Conservation (phyloP, 2,888 invertebrate genomes). For the Pyralis farinalis region DNA sequence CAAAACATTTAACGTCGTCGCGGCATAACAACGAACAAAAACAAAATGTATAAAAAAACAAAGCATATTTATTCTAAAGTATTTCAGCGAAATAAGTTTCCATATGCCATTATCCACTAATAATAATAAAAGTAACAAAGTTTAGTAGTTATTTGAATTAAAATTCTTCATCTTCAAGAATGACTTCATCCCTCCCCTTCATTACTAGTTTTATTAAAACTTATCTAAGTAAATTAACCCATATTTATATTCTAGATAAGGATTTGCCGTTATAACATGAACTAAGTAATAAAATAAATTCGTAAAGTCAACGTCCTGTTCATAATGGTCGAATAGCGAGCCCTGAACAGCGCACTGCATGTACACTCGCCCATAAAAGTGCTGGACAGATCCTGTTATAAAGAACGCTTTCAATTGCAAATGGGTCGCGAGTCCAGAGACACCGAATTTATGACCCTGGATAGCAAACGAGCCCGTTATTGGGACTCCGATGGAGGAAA, state of each 20-base stretch:
- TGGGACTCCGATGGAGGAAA: constrained; percentile 58
- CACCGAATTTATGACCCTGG: constrained; percentile 62
- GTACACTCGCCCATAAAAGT: constrained; percentile 55
- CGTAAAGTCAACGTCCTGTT: constrained; percentile 20
- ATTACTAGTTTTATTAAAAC: too few species aligned
- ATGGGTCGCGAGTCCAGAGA: constrained; percentile 63
- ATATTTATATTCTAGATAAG: constrained; percentile 8
- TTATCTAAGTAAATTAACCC: constrained; percentile 9
- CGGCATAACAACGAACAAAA: too few species aligned
- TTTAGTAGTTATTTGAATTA: too few species aligned
- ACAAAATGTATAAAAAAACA: too few species aligned
- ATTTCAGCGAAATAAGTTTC: too few species aligned
- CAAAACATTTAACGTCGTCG: too few species aligned
- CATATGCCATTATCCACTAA: too few species aligned
- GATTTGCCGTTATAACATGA: constrained; percentile 13
- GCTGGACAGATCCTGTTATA: constrained; percentile 67
- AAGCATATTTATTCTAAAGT: too few species aligned
- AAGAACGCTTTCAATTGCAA: constrained; percentile 77
- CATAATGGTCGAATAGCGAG: constrained; percentile 12
- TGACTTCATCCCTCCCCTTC: too few species aligned
- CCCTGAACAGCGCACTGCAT: constrained; percentile 23
- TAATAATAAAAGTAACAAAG: too few species aligned
- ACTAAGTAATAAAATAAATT: constrained; percentile 23
- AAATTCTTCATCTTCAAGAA: too few species aligned
- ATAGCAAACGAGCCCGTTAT: constrained; percentile 64